Evolutionary conservation across 2,113 vertebrate species (phyloP).

Genomic region (Castor canadensis): DNA sequence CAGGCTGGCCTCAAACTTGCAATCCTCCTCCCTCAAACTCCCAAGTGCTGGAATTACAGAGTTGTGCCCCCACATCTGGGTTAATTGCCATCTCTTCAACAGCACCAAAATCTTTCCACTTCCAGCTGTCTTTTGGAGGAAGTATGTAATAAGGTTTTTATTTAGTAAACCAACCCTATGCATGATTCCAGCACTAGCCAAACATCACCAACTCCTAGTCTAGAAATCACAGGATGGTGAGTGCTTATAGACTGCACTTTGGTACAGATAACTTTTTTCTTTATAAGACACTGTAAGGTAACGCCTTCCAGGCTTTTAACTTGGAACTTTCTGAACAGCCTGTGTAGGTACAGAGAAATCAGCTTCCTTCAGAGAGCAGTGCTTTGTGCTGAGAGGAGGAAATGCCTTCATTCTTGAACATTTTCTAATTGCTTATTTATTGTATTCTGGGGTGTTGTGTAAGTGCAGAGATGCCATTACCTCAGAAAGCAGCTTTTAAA

Average conservation of each 20-base stretch:
- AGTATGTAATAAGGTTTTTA: conserved; percentile 85
- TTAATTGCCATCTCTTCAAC: too few relatives aligned
- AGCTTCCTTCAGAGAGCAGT: conserved; percentile 83
- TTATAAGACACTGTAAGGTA: conserved; percentile 86
- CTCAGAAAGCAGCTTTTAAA: conserved; percentile 91
- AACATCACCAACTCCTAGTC: conserved; percentile 81
- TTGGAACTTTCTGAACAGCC: conserved; percentile 83
- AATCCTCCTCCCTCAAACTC: too few relatives aligned
- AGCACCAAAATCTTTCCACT: conserved; percentile 76
- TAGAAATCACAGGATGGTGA: conserved; percentile 85
- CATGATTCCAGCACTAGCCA: conserved; percentile 87
- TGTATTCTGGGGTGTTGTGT: conserved; percentile 91
- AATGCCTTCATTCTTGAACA: conserved; percentile 89
- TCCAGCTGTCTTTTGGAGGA: conserved; percentile 84
- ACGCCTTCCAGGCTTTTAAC: conserved; percentile 81
- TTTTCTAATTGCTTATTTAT: conserved; percentile 92
- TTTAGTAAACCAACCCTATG: conserved; percentile 84
- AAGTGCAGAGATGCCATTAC: conserved; percentile 93
- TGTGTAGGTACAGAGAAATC: conserved; percentile 94
- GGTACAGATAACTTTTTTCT: conserved; percentile 84
- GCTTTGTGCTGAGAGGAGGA: conserved; percentile 79
- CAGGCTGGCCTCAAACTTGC: too few relatives aligned
- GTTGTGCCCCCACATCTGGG: too few relatives aligned
- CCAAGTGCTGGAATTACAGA: too few relatives aligned
- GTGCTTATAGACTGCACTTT: conserved; percentile 87